Evolutionary conservation across 2,113 vertebrate species (phyloP).

Genomic region (Ctenodactylus gundi): DNA sequence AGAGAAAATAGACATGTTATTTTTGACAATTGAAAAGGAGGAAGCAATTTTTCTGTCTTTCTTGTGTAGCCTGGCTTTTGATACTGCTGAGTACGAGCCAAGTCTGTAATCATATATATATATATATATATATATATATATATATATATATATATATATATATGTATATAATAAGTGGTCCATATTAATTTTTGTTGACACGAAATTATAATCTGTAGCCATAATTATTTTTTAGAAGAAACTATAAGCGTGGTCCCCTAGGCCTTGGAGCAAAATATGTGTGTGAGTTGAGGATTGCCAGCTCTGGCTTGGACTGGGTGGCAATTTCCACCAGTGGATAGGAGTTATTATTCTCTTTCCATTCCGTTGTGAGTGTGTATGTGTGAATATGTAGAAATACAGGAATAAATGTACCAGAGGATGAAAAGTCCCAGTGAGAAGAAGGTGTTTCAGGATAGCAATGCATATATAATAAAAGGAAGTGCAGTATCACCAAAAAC

Average conservation of each 20-base stretch:
- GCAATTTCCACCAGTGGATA: not conserved
- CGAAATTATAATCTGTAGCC: not conserved
- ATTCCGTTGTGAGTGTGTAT: not conserved
- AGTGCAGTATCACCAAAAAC: too few relatives aligned
- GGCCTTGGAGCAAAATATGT: not conserved
- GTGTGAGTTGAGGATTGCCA: not conserved
- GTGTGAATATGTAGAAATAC: not conserved
- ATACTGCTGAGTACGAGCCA: accelerated
- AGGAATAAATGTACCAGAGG: not conserved
- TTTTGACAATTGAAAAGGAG: not conserved
- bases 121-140: not conserved
- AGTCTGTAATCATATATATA: not conserved
- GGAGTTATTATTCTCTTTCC: not conserved
- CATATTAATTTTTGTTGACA: not conserved
- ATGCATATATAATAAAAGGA: not conserved
- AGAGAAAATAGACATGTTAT: too few relatives aligned
- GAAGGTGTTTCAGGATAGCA: not conserved
- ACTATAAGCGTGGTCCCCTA: not conserved
- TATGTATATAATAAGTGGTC: not conserved
- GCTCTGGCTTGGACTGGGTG: not conserved
- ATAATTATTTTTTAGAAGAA: not conserved
- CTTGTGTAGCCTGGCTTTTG: not conserved
- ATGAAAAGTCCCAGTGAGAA: not conserved
- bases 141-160: not conserved
- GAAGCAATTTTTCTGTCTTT: not conserved